phyloP scores from a whole-genome alignment of 2,888 invertebrate genomes.

The Nasonovia ribisnigri region DNA sequence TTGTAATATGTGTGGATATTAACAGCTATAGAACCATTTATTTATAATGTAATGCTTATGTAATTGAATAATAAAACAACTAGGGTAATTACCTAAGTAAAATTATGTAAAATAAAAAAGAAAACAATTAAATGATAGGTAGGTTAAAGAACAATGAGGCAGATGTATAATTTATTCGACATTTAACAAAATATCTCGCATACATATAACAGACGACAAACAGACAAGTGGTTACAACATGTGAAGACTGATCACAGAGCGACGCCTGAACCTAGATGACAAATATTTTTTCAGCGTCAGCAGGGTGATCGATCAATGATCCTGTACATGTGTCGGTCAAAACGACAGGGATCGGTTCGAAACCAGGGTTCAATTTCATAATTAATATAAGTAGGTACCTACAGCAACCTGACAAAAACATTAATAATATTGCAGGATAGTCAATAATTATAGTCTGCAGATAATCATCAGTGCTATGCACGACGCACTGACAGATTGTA shows the following conservation, averaged over 20 bases:
- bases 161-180: not conserved
- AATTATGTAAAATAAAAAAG: not conserved
- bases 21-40: not conserved
- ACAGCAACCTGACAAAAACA: not conserved
- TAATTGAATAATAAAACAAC: slow-evolving; percentile 12
- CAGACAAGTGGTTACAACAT: not conserved
- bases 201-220: not conserved
- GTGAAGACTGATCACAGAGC: slow-evolving; percentile 12
- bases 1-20: not conserved
- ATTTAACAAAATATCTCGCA: not conserved
- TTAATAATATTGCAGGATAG: not conserved
- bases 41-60: slow-evolving; percentile 22
- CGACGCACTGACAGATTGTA: not conserved
- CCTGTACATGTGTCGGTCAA: not conserved
- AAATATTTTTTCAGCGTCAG: slow-evolving; percentile 35
- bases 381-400: not conserved
- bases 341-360: not conserved
- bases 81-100: not conserved
- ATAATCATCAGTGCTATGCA: not conserved
- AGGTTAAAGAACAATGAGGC: not conserved
- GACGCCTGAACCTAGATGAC: slow-evolving; percentile 11
- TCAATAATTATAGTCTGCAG: not conserved
- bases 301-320: slow-evolving; percentile 12
- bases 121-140: not conserved
- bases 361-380: not conserved